phyloP scores from a whole-genome alignment of 2,113 vertebrate genomes.

The Pipa parva region DNA sequence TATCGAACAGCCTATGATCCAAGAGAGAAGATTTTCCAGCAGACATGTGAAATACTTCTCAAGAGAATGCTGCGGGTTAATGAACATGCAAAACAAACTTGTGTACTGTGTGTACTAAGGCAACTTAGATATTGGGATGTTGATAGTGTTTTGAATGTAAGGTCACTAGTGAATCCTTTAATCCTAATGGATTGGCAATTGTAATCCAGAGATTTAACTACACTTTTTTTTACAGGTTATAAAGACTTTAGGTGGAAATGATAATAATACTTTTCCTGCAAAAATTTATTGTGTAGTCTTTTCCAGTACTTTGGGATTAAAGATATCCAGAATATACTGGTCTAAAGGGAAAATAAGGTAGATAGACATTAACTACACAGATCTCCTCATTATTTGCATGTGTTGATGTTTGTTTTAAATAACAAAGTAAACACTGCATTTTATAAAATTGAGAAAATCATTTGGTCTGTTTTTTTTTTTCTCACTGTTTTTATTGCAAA shows the following conservation, averaged over 20 bases:
- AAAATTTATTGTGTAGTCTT: background rate
- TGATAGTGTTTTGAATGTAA: constrained; percentile 17
- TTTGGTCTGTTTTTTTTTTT: too few relatives aligned
- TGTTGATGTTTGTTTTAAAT: too few relatives aligned
- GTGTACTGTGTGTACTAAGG: background rate
- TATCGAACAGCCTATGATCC: too few relatives aligned
- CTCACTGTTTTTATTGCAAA: too few relatives aligned
- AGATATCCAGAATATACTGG: background rate
- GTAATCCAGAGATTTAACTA: constrained; percentile 37
- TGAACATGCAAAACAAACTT: background rate
- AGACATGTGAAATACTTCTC: background rate
- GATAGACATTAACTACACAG: too few relatives aligned
- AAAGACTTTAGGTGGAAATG: constrained; percentile 5
- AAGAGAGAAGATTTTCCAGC: background rate
- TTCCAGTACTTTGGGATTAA: background rate
- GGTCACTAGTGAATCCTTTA: constrained; percentile 31
- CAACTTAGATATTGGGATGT: constrained; percentile 9
- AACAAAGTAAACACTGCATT: too few relatives aligned
- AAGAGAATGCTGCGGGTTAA: background rate
- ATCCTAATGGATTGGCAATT: constrained; percentile 28
- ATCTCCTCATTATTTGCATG: too few relatives aligned
- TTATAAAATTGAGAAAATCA: too few relatives aligned
- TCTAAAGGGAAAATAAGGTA: too few relatives aligned
- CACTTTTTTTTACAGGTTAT: constrained; percentile 18
- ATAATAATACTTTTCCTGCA: constrained; percentile 7